These are phyloP conservation scores for Hoplodrina ambigua DNA, from an alignment of 2,888 invertebrate species.

Conservation along the genomic window DNA sequence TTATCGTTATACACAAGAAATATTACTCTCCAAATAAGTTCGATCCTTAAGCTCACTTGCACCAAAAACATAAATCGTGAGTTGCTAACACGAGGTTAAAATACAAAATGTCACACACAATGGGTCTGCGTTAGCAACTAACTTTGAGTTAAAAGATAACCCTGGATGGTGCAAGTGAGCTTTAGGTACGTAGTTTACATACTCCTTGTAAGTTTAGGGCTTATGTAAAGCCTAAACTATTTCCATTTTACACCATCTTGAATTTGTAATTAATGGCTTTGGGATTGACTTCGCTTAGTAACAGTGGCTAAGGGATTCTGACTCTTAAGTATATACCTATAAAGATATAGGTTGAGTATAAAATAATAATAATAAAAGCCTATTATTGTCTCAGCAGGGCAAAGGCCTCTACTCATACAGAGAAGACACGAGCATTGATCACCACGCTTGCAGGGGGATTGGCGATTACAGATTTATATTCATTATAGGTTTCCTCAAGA, in stretches of 20 bases:
- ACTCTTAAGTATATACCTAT: background rate
- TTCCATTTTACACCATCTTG: constrained; percentile 34
- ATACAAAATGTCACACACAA: too few species aligned
- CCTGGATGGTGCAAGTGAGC: background rate
- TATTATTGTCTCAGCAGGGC: too few species aligned
- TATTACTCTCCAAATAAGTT: background rate
- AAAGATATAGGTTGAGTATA: background rate
- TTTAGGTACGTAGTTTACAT: constrained; percentile 19
- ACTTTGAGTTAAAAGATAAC: background rate
- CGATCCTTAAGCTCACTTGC: background rate
- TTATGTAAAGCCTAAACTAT: constrained; percentile 25
- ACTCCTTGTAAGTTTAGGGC: constrained; percentile 9
- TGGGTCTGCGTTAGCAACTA: background rate
- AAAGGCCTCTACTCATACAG: too few species aligned
- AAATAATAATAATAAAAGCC: too few species aligned
- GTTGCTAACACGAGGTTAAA: too few species aligned
- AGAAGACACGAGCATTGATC: too few species aligned
- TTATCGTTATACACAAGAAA: constrained; percentile 7
- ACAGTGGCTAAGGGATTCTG: background rate
- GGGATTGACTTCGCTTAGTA: background rate
- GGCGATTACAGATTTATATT: too few species aligned
- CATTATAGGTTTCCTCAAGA: too few species aligned
- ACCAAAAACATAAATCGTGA: too few species aligned
- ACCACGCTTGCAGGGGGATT: too few species aligned
- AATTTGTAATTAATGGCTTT: constrained; percentile 34